These are phyloP conservation scores for Hippocampus comes DNA, from an alignment of 2,113 vertebrate species.

Conservation along the genomic window DNA sequence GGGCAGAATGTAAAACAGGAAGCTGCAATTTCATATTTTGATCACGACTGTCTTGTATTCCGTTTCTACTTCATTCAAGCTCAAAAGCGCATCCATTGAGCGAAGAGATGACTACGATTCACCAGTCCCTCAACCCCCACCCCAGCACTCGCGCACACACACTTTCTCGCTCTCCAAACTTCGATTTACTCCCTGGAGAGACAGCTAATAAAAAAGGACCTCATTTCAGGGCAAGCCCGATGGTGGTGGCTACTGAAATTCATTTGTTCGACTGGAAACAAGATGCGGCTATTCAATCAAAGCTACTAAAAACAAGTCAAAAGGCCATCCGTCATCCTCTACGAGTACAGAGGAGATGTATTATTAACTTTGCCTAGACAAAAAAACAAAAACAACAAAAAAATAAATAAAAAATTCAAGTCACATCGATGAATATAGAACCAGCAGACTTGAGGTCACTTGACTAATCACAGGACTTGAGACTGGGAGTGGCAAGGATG, in stretches of 20 bases:
- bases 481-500: conserved; percentile 64
- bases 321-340: too few species aligned
- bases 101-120: neutral
- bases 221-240: conserved; percentile 32
- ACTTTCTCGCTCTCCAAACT: conserved; percentile 14
- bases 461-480: too few species aligned
- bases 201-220: conserved; percentile 38
- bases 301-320: too few species aligned
- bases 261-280: conserved; percentile 48
- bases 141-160: neutral
- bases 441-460: too few species aligned
- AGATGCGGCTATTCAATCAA: conserved; percentile 20
- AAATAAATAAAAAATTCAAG: conserved; percentile 15
- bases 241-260: conserved; percentile 33
- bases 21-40: too few species aligned
- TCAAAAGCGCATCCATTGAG: neutral
- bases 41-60: too few species aligned
- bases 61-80: too few species aligned
- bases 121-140: neutral
- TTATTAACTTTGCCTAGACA: too few species aligned
- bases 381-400: conserved; percentile 46
- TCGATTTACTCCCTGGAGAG: conserved; percentile 42
- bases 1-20: too few species aligned
- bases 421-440: too few species aligned
- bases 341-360: too few species aligned